These are phyloP conservation scores for Phylloscopus whistleri DNA, from an alignment of 2,113 vertebrate genomes.

Conservation along the genomic window DNA sequence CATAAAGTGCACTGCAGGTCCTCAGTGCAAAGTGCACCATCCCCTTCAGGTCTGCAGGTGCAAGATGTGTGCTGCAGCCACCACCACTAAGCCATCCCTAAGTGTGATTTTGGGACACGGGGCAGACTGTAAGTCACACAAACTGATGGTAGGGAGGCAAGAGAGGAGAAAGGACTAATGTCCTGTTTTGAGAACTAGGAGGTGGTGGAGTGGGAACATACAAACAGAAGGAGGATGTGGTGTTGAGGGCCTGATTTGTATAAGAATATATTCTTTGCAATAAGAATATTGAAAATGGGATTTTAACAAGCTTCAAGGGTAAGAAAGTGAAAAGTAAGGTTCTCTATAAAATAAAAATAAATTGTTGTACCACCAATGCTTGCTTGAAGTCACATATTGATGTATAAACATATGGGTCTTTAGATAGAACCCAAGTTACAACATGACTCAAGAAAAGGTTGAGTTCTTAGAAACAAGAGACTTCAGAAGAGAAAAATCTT, in stretches of 20 bases:
- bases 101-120: neutral
- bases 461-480: neutral
- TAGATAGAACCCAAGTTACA: neutral
- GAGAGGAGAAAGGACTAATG: neutral
- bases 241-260: neutral
- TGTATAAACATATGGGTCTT: neutral
- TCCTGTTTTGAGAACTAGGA: neutral
- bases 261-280: too few species aligned
- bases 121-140: neutral
- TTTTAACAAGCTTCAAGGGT: neutral
- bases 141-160: neutral
- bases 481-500: neutral
- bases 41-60: neutral
- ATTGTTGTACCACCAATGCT: neutral
- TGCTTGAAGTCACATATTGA: neutral
- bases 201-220: neutral
- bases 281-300: neutral
- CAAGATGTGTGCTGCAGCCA: rapidly evolving
- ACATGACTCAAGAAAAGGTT: neutral
- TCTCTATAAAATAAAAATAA: neutral
- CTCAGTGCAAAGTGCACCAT: neutral
- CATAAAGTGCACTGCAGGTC: neutral
- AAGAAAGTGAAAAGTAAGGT: neutral
- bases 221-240: rapidly evolving
- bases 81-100: too few species aligned